Conservation (phyloP, 1,140 invertebrate species). For the Pseudoatta argentina region DNA sequence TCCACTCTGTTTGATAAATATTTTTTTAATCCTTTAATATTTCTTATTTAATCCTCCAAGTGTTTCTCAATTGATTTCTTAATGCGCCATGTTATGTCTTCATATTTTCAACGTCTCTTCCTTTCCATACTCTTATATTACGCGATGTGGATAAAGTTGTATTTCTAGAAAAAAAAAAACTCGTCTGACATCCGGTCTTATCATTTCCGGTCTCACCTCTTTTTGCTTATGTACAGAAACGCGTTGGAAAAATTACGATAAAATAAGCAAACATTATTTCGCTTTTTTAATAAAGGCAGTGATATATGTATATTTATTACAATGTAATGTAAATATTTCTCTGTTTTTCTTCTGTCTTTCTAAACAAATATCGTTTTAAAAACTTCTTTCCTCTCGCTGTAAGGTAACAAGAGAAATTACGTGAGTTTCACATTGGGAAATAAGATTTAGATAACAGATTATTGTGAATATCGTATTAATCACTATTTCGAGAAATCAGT, state of each 20-base stretch:
- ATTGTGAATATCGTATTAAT: conserved; percentile 1
- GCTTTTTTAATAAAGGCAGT: neutral
- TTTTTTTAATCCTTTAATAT: conserved; percentile 13
- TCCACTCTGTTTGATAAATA: neutral
- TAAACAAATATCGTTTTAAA: neutral
- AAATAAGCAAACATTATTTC: neutral
- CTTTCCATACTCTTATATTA: neutral
- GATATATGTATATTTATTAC: neutral
- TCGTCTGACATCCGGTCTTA: conserved; percentile 49
- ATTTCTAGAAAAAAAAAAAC: conserved; percentile 37
- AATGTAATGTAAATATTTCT: conserved; percentile 20
- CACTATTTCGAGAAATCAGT: conserved; percentile 8
- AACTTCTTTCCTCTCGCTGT: neutral
- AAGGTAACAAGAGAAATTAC: neutral
- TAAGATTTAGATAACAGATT: neutral
- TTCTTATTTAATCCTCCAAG: conserved; percentile 41
- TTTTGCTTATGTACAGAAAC: neutral
- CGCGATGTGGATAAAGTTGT: neutral
- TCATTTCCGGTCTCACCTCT: conserved; percentile 54
- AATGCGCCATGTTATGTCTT: neutral
- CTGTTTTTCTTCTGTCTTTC: neutral
- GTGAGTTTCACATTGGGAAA: neutral
- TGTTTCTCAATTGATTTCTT: conserved; percentile 22
- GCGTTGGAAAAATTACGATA: neutral
- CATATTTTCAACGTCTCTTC: neutral